These are phyloP conservation scores for Amniataba percoides DNA, from an alignment of 2,797 vertebrate species.

Conservation along the genomic window DNA sequence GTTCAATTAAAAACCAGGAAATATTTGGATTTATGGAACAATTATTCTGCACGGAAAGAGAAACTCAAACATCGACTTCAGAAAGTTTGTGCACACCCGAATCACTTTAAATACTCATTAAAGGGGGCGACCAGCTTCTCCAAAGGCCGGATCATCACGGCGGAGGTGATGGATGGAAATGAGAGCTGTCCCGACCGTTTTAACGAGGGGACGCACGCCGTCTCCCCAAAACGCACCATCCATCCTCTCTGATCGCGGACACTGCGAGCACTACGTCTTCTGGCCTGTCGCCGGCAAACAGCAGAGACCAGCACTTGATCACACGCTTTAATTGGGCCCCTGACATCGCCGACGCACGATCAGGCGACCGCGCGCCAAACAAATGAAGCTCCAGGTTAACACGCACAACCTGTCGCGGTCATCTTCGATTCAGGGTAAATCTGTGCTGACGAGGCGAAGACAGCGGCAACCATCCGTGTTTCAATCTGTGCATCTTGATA, in stretches of 20 bases:
- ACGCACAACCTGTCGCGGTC: not conserved
- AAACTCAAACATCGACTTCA: not conserved
- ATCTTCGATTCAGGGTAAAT: not conserved
- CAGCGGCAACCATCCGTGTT: not conserved
- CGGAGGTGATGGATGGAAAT: conserved; percentile 61
- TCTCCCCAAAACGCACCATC: conserved; percentile 58
- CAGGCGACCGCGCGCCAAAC: conserved; percentile 3
- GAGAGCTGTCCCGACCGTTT: conserved; percentile 54
- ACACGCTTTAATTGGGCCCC: conserved; percentile 53
- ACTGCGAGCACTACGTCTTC: conserved; percentile 41
- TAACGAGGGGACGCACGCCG: conserved; percentile 31
- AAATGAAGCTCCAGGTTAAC: conserved; percentile 11
- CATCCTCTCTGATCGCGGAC: conserved; percentile 34
- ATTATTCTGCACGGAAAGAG: not conserved
- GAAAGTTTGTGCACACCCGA: conserved; percentile 31
- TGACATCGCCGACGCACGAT: conserved; percentile 40
- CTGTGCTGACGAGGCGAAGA: conserved; percentile 4
- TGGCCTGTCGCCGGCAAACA: conserved; percentile 36
- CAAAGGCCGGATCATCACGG: conserved; percentile 47
- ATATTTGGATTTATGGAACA: conserved; percentile 9
- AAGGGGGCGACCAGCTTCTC: conserved; percentile 21
- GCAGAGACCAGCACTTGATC: conserved; percentile 55
- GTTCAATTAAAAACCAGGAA: conserved; percentile 23
- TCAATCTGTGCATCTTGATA: not conserved
- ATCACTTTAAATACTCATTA: conserved; percentile 38